Evolutionary conservation across 1,140 invertebrate genomes (phyloP), one percentile per base, ranked within the genome.

Genomic region (Hycleus phaleratus): DNA sequence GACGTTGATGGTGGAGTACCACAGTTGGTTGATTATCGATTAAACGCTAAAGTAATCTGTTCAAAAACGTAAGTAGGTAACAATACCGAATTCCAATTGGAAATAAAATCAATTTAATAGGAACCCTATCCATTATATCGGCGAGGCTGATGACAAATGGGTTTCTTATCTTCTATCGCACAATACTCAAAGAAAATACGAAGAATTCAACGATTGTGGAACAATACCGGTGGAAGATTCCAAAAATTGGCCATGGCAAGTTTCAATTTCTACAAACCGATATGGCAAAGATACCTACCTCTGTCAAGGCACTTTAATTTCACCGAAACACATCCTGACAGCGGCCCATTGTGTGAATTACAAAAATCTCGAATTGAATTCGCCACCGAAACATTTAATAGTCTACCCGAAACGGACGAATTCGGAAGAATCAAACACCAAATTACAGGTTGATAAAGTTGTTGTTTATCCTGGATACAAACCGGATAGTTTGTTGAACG

Each of bases 1-100:
- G 50, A 58, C 8, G 18, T 18, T 18, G 56, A 50, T 12, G 39
- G 43, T 46, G 39, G 49, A 58, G n/a, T 55, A 25, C 60, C 60
- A 9, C 38, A 11, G 7, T 43, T 62, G 32, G 38, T 46, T 46
- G 60, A 46, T 26, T 62, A 59, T 62, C 60, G 60, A 59, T 58
- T 62, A 38, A 62, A 62, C 32, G 60, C 60, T 9, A 50, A 26
- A 47, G 59, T 42, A 44, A 43, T 62, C 2, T 62, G 60, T 38
- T 40, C 60, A 10, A 39, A 45, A 10, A 26, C 11, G 60, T 62
- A 43, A 62, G 60, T 62, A 40, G 18, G 1, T 18, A 18, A 18
- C 18, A 18, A 18, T 18, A 18, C 18, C 18, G 18, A 18, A 18
- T 18, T 2, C 18, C 18, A 2, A 18, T 18, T 18, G 18, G 18